Evolutionary conservation across 2,888 invertebrate species (phyloP).

Genomic region (Exephanes ischioxanthus): DNA sequence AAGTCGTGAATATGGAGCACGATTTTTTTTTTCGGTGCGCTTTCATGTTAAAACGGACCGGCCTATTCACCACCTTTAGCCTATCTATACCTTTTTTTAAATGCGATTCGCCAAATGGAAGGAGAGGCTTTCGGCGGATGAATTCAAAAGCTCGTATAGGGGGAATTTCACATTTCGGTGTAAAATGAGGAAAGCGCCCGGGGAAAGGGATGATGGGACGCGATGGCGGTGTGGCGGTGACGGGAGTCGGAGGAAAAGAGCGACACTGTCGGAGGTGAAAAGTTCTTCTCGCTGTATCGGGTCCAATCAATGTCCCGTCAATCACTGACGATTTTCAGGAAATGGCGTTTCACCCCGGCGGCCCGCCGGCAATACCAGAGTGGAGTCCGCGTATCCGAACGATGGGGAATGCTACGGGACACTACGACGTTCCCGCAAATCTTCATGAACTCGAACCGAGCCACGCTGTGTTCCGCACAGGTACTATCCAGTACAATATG

Average conservation of each 20-base stretch:
- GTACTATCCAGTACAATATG: neutral
- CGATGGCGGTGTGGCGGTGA: slow-evolving; percentile 25
- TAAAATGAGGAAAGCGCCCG: neutral
- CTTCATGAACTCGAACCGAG: slow-evolving; percentile 24
- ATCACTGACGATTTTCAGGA: slow-evolving; percentile 65
- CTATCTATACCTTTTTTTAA: neutral
- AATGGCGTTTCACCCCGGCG: slow-evolving; percentile 58
- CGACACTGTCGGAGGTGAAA: slow-evolving; percentile 54
- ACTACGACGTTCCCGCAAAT: slow-evolving; percentile 15
- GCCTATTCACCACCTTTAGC: too few species aligned
- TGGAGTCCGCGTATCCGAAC: neutral
- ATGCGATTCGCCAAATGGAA: neutral
- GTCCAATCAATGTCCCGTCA: slow-evolving; percentile 67
- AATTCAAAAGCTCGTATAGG: neutral
- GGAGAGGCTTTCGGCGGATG: neutral
- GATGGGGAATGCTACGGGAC: neutral
- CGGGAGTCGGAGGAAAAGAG: slow-evolving; percentile 21
- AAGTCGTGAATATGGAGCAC: too few species aligned
- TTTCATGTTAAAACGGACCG: too few species aligned
- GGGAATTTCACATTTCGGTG: neutral
- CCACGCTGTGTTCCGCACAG: neutral
- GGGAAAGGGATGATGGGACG: slow-evolving; percentile 12
- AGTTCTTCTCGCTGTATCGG: slow-evolving; percentile 58
- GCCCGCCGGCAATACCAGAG: slow-evolving; percentile 7
- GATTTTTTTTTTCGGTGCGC: too few species aligned